Percentiles rank a stretch among this genome's conserved stretches.
These are phyloP conservation scores for Centropus unirufus DNA, from an alignment of 2,113 vertebrate species.

Conservation along the genomic window DNA sequence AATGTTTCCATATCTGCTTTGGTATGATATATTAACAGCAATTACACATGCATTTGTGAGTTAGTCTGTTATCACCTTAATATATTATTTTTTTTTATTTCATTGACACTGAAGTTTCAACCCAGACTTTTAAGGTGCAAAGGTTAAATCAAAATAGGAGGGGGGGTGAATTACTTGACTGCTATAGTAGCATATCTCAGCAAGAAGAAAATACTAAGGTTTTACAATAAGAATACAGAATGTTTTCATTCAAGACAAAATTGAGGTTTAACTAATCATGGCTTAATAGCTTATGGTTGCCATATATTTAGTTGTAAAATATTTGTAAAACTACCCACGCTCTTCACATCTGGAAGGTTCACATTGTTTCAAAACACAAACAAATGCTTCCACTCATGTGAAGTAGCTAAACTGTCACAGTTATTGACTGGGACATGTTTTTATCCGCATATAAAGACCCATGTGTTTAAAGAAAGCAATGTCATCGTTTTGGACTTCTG, in stretches of 20 bases:
- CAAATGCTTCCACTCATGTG: neutral
- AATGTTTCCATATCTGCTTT: conserved; percentile 9
- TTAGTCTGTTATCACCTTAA: neutral
- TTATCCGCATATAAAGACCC: neutral
- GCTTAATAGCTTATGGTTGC: conserved; percentile 6
- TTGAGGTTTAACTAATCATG: conserved; percentile 2
- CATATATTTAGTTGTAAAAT: conserved; percentile 23
- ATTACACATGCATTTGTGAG: neutral
- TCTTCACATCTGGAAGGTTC: conserved; percentile 17
- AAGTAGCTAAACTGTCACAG: neutral
- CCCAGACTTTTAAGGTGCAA: neutral
- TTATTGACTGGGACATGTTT: neutral
- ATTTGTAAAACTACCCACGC: neutral
- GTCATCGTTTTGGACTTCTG: neutral
- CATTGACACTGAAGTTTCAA: neutral
- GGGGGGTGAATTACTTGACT: neutral
- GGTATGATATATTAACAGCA: neutral
- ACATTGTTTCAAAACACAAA: neutral
- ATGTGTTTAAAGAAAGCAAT: neutral
- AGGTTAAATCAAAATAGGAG: neutral
- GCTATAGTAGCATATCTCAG: neutral
- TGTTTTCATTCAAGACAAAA: conserved; percentile 27
- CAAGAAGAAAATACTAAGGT: neutral
- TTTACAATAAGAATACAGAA: conserved; percentile 13
- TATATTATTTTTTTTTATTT: neutral